Conservation (phyloP, 2,888 invertebrate species). For the Eumacrocentrus americanus region DNA sequence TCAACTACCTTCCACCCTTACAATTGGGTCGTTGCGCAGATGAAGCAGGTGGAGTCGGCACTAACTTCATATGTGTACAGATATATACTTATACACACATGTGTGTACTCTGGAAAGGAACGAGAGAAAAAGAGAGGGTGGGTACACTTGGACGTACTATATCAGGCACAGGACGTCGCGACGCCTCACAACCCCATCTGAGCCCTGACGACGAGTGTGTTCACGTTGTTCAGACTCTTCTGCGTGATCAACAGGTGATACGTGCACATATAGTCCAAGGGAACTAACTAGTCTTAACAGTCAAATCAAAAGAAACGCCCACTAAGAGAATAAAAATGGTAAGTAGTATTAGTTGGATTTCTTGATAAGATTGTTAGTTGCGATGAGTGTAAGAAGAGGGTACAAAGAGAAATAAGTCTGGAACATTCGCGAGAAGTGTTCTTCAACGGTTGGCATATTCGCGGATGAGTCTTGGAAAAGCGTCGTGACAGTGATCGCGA, state of each 20-base stretch:
- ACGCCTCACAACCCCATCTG: conserved; percentile 51
- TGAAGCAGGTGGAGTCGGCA: conserved; percentile 23
- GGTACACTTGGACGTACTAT: conserved; percentile 44
- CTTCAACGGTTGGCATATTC: not conserved
- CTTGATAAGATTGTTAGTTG: too few relatives aligned
- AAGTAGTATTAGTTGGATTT: too few relatives aligned
- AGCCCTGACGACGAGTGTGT: conserved; percentile 38
- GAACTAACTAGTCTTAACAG: too few relatives aligned
- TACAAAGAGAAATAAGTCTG: not conserved
- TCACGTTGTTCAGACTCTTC: too few relatives aligned
- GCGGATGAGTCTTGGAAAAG: not conserved
- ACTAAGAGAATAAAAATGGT: too few relatives aligned
- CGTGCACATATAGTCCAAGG: not conserved
- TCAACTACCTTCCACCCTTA: conserved; percentile 22
- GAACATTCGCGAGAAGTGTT: not conserved
- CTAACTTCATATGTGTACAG: too few relatives aligned
- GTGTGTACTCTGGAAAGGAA: conserved; percentile 11
- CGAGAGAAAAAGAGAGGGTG: conserved; percentile 21
- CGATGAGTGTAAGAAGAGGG: not conserved
- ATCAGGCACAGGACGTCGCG: conserved; percentile 54
- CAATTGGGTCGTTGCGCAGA: conserved; percentile 30
- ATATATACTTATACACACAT: not conserved
- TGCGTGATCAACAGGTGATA: too few relatives aligned
- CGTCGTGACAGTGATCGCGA: conserved; percentile 3
- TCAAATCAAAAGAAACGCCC: too few relatives aligned